These are phyloP conservation scores for Tor tambroides DNA, from an alignment of 2,113 vertebrate genomes.

Conservation along the genomic window DNA sequence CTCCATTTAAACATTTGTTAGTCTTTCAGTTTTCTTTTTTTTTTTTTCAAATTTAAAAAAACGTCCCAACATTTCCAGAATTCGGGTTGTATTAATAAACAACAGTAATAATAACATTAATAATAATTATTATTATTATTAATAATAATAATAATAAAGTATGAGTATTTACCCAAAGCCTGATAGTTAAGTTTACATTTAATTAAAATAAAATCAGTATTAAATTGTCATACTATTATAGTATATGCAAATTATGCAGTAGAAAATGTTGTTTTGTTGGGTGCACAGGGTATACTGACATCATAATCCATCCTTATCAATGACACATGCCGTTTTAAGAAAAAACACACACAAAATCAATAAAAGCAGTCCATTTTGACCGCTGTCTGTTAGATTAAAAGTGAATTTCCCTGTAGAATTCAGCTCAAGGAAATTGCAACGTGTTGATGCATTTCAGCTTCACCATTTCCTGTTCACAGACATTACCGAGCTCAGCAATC, in stretches of 20 bases:
- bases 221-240: neutral
- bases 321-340: neutral
- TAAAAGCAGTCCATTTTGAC: neutral
- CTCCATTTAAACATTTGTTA: too few relatives aligned
- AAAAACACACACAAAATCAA: neutral
- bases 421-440: neutral
- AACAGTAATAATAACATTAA: too few relatives aligned
- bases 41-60: too few relatives aligned
- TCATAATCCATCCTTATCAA: constrained; percentile 16
- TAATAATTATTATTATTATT: too few relatives aligned
- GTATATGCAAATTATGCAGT: neutral
- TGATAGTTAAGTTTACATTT: too few relatives aligned
- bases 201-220: neutral
- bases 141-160: too few relatives aligned
- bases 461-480: neutral
- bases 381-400: neutral
- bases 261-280: neutral
- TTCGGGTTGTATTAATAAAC: too few relatives aligned
- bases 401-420: constrained; percentile 10
- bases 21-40: too few relatives aligned
- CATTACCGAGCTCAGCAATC: neutral
- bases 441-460: neutral
- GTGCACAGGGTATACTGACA: neutral
- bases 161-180: too few relatives aligned
- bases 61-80: too few relatives aligned